Evolutionary conservation across 2,888 invertebrate genomes (phyloP).

Genomic region (Tricholauxania praeusta): DNA sequence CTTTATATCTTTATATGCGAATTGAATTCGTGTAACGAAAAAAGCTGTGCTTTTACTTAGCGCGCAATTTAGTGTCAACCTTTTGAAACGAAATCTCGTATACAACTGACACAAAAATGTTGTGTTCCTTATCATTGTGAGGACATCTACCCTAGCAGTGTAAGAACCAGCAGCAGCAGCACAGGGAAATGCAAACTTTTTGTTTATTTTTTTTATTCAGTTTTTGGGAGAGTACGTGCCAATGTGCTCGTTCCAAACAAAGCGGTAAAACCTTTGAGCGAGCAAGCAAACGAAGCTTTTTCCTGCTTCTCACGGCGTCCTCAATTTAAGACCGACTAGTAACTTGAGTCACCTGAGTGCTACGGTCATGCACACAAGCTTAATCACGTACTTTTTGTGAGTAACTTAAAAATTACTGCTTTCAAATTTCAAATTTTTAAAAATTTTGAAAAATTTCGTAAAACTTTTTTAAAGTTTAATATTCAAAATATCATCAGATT

Average conservation of each 20-base stretch:
- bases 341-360: not conserved
- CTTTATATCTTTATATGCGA: too few species aligned
- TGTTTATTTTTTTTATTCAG: slow-evolving; percentile 5
- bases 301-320: too few species aligned
- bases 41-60: not conserved
- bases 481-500: too few species aligned
- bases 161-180: slow-evolving; percentile 8
- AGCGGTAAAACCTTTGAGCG: not conserved
- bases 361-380: slow-evolving; percentile 5
- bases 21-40: too few species aligned
- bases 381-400: not conserved
- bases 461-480: too few species aligned
- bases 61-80: slow-evolving; percentile 25
- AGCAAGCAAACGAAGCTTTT: not conserved
- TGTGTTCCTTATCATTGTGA: slow-evolving; percentile 31
- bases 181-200: not conserved
- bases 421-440: too few species aligned
- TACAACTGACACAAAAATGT: slow-evolving; percentile 37
- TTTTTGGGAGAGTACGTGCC: not conserved
- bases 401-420: too few species aligned
- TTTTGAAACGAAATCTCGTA: slow-evolving; percentile 33
- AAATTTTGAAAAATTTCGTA: too few species aligned
- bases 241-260: not conserved
- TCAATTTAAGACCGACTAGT: too few species aligned
- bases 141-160: slow-evolving; percentile 27